These are phyloP conservation scores for Cydia splendana DNA, from an alignment of 1,140 invertebrate species.

Conservation along the genomic window DNA sequence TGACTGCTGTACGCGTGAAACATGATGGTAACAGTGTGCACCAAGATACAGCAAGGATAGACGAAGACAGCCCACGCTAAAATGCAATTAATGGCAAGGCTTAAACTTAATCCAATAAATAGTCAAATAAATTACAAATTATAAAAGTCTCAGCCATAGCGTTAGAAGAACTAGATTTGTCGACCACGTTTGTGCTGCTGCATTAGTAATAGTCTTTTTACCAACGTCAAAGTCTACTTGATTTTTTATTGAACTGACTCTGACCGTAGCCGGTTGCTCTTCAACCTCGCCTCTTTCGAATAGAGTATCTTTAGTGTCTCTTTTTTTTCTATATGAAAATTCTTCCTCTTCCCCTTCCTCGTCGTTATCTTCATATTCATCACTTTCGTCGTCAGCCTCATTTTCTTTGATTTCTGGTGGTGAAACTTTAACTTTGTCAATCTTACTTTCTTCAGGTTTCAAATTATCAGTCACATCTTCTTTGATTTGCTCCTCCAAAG, in stretches of 20 bases:
- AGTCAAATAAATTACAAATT: constrained; percentile 53
- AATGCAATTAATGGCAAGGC: constrained; percentile 76
- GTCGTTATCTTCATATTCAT: constrained; percentile 47
- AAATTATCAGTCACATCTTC: constrained; percentile 43
- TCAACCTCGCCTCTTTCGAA: constrained; percentile 56
- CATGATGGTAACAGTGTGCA: constrained; percentile 63
- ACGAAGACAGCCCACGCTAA: constrained; percentile 36
- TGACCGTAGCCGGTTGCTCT: constrained; percentile 46
- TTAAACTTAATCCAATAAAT: constrained; percentile 71
- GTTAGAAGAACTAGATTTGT: constrained; percentile 47
- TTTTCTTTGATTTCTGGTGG: constrained; percentile 13
- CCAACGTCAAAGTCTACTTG: constrained; percentile 53
- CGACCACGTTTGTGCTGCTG: constrained; percentile 28
- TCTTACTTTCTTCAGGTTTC: constrained; percentile 57
- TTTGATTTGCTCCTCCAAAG: constrained; percentile 42
- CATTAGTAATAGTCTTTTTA: neutral
- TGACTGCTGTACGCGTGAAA: constrained; percentile 65
- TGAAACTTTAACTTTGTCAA: constrained; percentile 43
- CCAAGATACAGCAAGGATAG: constrained; percentile 32
- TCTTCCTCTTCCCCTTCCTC: constrained; percentile 51
- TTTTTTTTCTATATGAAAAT: constrained; percentile 45
- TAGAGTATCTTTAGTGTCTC: constrained; percentile 62
- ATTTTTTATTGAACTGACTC: constrained; percentile 48
- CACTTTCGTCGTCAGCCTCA: constrained; percentile 39
- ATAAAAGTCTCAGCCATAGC: constrained; percentile 47